Conservation (phyloP, 1,140 invertebrate species). For the Gerris buenoi region DNA sequence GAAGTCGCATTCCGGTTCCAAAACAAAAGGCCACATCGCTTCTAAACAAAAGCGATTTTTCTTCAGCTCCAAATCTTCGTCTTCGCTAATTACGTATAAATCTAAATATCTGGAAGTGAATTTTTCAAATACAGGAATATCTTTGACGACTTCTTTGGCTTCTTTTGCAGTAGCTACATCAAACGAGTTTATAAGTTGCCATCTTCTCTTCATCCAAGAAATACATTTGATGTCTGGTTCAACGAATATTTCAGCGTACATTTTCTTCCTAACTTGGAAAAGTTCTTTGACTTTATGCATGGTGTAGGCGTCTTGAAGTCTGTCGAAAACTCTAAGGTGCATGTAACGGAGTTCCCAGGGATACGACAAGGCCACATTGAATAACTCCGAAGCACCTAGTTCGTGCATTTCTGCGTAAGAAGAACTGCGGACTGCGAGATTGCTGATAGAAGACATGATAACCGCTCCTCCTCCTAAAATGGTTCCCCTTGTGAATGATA, state of each 20-base stretch:
- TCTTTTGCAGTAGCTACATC: not conserved
- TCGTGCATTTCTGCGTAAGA: not conserved
- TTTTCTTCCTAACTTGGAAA: not conserved
- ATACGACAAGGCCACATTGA: not conserved
- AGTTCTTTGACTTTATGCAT: not conserved
- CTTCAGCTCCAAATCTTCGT: not conserved
- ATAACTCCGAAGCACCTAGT: not conserved
- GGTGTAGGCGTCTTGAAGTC: not conserved
- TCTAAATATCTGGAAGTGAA: slow-evolving; percentile 2
- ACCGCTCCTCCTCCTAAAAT: not conserved
- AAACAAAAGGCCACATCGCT: not conserved
- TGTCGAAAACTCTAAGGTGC: not conserved
- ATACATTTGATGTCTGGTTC: not conserved
- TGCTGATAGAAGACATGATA: not conserved
- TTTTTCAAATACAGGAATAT: not conserved
- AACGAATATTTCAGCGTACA: not conserved
- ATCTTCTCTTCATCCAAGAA: not conserved
- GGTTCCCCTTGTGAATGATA: not conserved
- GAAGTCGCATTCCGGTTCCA: not conserved
- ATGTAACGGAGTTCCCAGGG: not conserved
- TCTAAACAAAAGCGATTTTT: not conserved
- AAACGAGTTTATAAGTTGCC: not conserved
- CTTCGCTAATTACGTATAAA: not conserved
- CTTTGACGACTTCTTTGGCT: not conserved
- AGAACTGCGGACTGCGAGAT: not conserved